These are phyloP conservation scores for Leptocoma aspasia DNA, from an alignment of 2,113 vertebrate species.

Conservation along the genomic window DNA sequence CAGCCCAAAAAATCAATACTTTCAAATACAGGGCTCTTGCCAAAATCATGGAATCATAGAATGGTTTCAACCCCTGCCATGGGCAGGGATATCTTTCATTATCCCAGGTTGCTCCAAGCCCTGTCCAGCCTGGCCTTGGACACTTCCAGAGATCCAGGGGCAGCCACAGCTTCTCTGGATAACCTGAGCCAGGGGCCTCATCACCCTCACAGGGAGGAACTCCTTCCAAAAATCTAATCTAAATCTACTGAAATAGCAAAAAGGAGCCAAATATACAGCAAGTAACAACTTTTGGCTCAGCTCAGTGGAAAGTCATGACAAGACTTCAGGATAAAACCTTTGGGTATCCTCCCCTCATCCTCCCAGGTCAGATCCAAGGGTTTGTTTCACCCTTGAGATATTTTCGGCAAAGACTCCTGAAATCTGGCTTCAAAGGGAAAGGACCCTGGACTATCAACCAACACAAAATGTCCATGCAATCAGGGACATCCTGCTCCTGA, in stretches of 20 bases:
- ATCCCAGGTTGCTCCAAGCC: not conserved
- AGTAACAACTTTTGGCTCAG: not conserved
- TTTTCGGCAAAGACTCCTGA: not conserved
- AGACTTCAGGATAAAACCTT: not conserved
- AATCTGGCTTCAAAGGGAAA: not conserved
- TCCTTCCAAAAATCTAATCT: not conserved
- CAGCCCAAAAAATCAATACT: not conserved
- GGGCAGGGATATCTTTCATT: not conserved
- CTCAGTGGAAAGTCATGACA: not conserved
- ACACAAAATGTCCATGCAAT: not conserved
- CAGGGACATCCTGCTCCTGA: not conserved
- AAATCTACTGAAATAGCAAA: not conserved
- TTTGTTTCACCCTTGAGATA: not conserved
- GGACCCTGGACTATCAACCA: not conserved
- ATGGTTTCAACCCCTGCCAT: not conserved
- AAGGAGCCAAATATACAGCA: not conserved
- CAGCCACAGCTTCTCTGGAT: not conserved
- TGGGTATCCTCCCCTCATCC: not conserved
- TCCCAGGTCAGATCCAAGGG: not conserved
- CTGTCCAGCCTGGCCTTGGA: accelerated
- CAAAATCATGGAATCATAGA: not conserved
- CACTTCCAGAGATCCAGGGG: not conserved
- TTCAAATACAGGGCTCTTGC: not conserved
- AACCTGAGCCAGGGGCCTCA: not conserved
- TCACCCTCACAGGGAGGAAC: not conserved